Conservation (phyloP, 2,113 vertebrate species). For the Oryzias woworae region DNA sequence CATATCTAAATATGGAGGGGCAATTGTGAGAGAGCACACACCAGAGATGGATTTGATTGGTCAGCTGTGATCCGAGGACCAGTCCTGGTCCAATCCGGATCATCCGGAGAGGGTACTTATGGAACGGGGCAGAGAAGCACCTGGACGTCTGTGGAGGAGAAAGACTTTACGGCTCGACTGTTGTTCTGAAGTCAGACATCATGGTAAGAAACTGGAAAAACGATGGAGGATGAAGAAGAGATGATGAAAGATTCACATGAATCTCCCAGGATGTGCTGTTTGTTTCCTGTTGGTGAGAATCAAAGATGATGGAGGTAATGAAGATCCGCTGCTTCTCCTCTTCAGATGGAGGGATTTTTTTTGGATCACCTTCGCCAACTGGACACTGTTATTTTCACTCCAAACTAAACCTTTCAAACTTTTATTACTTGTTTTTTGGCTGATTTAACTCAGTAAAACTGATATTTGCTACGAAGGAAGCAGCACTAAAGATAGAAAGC, state of each 20-base stretch:
- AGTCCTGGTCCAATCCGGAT: constrained; percentile 66
- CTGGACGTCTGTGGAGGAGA: constrained; percentile 9
- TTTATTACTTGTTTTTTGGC: constrained; percentile 12
- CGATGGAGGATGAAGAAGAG: neutral
- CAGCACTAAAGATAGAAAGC: constrained; percentile 52
- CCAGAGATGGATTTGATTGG: constrained; percentile 66
- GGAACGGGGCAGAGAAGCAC: constrained; percentile 16
- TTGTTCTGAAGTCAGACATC: constrained; percentile 29
- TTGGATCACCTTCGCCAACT: too few species aligned
- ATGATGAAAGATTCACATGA: constrained; percentile 3
- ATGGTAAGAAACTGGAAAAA: constrained; percentile 64
- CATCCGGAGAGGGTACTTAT: constrained; percentile 67
- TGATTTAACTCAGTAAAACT: constrained; percentile 11
- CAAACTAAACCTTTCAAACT: neutral
- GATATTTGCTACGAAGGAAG: constrained; percentile 27
- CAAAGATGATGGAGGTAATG: constrained; percentile 35
- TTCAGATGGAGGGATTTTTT: too few species aligned
- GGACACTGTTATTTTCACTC: neutral
- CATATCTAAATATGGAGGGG: constrained; percentile 73
- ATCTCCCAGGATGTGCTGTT: constrained; percentile 24
- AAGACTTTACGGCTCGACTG: constrained; percentile 13
- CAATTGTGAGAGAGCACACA: constrained; percentile 30
- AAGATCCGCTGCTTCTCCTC: too few species aligned
- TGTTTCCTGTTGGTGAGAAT: constrained; percentile 17
- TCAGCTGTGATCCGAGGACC: constrained; percentile 24